Base-by-base conservation (phyloP, 2,888 invertebrate species). In the Lordiphosa andalusiaca region DNA sequence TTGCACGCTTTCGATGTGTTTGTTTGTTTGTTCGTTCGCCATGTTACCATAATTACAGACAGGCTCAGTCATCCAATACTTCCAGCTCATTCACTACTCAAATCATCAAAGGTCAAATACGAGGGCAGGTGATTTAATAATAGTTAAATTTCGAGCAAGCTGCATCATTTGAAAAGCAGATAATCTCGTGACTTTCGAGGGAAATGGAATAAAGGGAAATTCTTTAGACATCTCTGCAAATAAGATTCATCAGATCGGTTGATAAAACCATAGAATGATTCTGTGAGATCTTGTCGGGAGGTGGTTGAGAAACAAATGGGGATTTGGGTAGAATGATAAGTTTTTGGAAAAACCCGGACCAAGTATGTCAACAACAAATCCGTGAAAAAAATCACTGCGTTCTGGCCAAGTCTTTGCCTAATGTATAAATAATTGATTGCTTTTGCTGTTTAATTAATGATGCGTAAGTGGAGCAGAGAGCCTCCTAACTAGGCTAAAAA, bases 31-130 rank as follows among this genome's bases (percentile, higher is more conserved):
- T 66, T 57, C 44, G 62, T 54, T 63, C 65, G 59, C 57, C 59
- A 54, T 62, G 65, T 63, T 62, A 62, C 64, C 62, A 61, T 81
- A 71, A 76, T 71, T 71, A 73, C 49, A 33, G 59, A 73, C 49
- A 33, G 59, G 36, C 63, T 57, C 25, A 40, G 51, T 52, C 65
- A 49, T 25, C 41, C 59, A 33, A 40, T 52, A 21, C 25, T 51
- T 21, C 19, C 48, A 60, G 40, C 54, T 59, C 54, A 36, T 57
- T 40, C 36, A 39, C 53, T 37, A 10, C 53, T 39, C 36, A n/a
- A 13, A 36, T 33, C 25, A 36, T 39, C 56, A 72, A 71, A 73
- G 74, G 74, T 77, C 72, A 73, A 72, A 74, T 54, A 69, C 60
- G 57, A 71, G 58, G 64, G 50, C 49, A 6, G 25, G 6, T 13